Evolutionary conservation across 2,113 vertebrate genomes (phyloP), one percentile per base, ranked within the genome.

Genomic region (Oryzias celebensis): DNA sequence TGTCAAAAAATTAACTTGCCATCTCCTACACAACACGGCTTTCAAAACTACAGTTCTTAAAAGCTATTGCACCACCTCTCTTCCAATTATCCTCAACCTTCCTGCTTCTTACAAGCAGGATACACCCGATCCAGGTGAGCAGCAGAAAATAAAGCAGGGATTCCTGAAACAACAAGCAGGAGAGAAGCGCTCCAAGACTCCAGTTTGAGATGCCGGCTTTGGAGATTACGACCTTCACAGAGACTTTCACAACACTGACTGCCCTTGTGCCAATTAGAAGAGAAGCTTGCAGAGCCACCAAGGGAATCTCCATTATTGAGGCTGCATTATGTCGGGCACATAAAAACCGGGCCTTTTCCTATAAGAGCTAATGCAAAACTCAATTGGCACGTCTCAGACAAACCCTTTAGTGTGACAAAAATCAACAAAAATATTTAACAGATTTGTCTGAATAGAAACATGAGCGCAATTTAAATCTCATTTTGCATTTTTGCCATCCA

Each of bases 181-280:
- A 2, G 10, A 36, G 10, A 36, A 36, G 36, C 8, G 31, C 36
- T 36, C 36, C 36, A 12, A 2, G 36, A 36, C 43, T 46, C 8
- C 4, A 13, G 3, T 47, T 28, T 49, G 48, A 44, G 20, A 10
- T 48, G 8, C 43, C 44, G 20, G 51, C 14, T 48, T 10, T 17
- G 44, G 28, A 42, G 20, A 42, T 65, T 44, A 41, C 28, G 17
- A 48, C 48, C 49, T 14, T 52, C 23, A 63, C 50, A 49, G 10
- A 31, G n/a, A 10, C 2, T 52, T 63, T 67, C 4, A 55, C 45
- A 63, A 68, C 58, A 43, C 47, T 24, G 1, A 43, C 36, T 58
- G 20, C 36, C 58, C 57, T 0, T 48, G 43, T 20, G 20, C 51
- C 48, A 13, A 43, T 49, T n/a, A 55, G 13, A 49, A 55, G 62